Base-by-base conservation (phyloP, 37 sponge, comb jelly and placozoan species). In the Theonella swinhoei region DNA sequence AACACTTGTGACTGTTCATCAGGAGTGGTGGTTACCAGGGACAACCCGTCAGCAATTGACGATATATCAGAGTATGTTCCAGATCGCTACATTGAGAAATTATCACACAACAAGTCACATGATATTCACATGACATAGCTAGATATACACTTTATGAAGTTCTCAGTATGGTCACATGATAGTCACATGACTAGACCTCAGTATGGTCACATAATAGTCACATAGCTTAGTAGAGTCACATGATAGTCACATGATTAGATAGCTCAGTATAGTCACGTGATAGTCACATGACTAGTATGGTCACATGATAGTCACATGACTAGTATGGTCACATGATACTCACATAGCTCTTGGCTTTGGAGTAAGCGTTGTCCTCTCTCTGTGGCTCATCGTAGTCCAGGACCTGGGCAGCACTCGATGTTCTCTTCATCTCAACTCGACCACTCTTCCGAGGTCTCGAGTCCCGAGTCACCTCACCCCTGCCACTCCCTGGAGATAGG, bases 261-360 rank as follows among this genome's bases (percentile, higher is more conserved):
- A n/a, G n/a, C n/a, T n/a, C n/a, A n/a, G n/a, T n/a, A n/a, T n/a
- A n/a, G n/a, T n/a, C n/a, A n/a, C n/a, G n/a, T n/a, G n/a, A n/a
- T n/a, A n/a, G n/a, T n/a, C n/a, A n/a, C n/a, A n/a, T n/a, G n/a
- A n/a, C n/a, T n/a, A n/a, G n/a, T n/a, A n/a, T n/a, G n/a, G n/a
- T n/a, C n/a, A n/a, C n/a, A n/a, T n/a, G n/a, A n/a, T n/a, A 60
- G 84, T 82, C 41, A 89, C 89, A 83, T 79, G 74, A 22, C 84
- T 76, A n/a, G 28, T 33, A 59, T 28, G 32, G 62, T 33, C 79
- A 78, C 66, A 64, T 58, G 70, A n/a, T 22, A 60, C 89, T 82
- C 41, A 89, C 89, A 83, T 79, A 68, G 11, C 84, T 76, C 66
- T 83, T 89, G 54, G 89, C 89, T 22, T 38, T 83, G 4, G 61